Percentiles rank a stretch among this genome's conserved stretches.
Conservation (phyloP, 2,797 vertebrate genomes). For the Danio jaintianensis region DNA sequence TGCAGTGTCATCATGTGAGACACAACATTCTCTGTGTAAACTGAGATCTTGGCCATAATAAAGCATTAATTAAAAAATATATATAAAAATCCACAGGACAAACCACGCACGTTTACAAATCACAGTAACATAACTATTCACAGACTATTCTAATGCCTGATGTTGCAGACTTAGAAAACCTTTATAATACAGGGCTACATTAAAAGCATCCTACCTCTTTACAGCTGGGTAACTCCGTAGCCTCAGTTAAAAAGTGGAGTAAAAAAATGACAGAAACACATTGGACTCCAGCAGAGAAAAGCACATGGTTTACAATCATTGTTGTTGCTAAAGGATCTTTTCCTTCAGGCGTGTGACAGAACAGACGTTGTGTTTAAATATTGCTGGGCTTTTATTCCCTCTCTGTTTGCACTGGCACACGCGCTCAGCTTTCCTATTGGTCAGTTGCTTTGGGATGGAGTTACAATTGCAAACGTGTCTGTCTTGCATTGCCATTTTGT, state of each 20-base stretch:
- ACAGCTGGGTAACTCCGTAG: slow-evolving; percentile 78
- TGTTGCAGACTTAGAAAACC: neutral
- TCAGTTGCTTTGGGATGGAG: neutral
- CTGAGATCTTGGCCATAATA: neutral
- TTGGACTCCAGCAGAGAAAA: neutral
- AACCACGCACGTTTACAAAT: no score
- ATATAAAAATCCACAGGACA: neutral
- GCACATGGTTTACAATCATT: slow-evolving; percentile 18
- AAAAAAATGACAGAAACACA: neutral
- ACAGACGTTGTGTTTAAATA: neutral
- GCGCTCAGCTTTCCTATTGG: slow-evolving; percentile 39
- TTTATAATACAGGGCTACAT: neutral
- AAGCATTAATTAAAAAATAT: neutral
- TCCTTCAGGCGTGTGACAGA: neutral
- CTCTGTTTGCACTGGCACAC: slow-evolving; percentile 22
- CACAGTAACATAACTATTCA: neutral
- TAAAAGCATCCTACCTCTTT: slow-evolving; percentile 78
- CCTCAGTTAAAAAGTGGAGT: slow-evolving; percentile 57
- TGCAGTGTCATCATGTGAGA: neutral
- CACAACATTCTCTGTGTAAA: no score
- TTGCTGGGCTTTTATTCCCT: slow-evolving; percentile 14
- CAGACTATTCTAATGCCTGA: neutral
- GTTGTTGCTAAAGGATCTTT: neutral
- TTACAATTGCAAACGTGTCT: slow-evolving; percentile 3
- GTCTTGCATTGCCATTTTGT: neutral